Conservation (phyloP, 2,888 invertebrate genomes). For the Dioctria linearis region DNA sequence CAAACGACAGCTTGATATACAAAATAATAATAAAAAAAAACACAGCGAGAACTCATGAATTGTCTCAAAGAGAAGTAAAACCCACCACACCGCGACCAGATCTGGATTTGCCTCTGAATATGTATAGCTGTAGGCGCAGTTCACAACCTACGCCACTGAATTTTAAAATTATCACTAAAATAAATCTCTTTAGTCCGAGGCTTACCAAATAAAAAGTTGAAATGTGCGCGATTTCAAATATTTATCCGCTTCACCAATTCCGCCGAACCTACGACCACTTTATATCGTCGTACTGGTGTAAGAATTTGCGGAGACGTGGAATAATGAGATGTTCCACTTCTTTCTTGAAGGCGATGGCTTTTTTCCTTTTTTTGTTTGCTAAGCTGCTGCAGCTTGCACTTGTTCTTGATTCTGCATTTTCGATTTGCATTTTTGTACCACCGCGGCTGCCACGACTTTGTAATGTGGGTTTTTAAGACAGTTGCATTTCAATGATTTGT, state of each 20-base stretch:
- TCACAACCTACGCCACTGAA: constrained; percentile 38
- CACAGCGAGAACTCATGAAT: constrained; percentile 31
- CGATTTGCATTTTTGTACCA: background rate
- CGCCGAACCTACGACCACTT: background rate
- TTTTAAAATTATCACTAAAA: constrained; percentile 17
- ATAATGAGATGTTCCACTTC: constrained; percentile 39
- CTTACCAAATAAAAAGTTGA: background rate
- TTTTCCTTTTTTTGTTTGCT: background rate
- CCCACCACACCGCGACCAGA: constrained; percentile 2
- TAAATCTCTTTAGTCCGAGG: constrained; percentile 33
- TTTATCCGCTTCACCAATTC: constrained; percentile 12
- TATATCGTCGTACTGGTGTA: background rate
- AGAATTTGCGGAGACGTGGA: background rate
- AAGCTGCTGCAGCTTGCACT: constrained; percentile 2
- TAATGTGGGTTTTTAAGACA: background rate
- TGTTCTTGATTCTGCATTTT: constrained; percentile 19
- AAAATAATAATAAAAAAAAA: background rate
- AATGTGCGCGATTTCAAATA: constrained; percentile 23
- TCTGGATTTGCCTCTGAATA: background rate
- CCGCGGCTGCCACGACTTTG: background rate
- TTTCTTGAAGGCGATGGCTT: constrained; percentile 24
- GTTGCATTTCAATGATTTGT: background rate
- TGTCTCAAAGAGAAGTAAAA: background rate
- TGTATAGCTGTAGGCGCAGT: background rate
- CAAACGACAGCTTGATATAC: constrained; percentile 8